phyloP scores from a whole-genome alignment of 2,113 vertebrate species.

The Echinops telfairi region DNA sequence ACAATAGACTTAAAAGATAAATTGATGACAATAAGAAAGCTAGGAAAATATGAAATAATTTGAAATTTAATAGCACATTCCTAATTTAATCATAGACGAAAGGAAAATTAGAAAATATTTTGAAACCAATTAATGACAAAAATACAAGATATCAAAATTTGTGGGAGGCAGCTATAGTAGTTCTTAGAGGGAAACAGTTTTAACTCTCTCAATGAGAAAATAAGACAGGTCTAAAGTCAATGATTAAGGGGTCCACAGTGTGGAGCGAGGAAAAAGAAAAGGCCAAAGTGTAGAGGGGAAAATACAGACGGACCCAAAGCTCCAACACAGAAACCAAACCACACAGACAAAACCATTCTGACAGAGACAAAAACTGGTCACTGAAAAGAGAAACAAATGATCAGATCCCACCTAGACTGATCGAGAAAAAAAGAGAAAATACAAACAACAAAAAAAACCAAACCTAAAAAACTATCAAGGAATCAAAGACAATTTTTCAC shows the following conservation, averaged over 20 bases:
- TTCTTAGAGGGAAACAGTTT: neutral
- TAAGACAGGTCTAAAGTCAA: neutral
- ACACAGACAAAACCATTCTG: too few relatives aligned
- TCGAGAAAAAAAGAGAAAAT: neutral
- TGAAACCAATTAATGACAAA: neutral
- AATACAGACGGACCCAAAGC: neutral
- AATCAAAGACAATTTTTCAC: neutral
- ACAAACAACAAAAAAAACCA: neutral
- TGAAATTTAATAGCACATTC: neutral
- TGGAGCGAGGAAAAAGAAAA: neutral
- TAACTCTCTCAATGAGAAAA: neutral
- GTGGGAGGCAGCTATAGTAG: neutral
- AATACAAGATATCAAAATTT: neutral
- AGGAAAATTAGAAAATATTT: conserved; percentile 4
- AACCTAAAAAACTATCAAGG: neutral
- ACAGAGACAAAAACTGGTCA: neutral
- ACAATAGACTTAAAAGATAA: neutral
- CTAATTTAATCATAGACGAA: neutral
- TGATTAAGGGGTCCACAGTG: neutral
- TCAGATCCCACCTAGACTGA: neutral
- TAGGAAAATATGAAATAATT: conserved; percentile 30
- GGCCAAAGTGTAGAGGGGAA: neutral
- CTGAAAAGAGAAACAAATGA: conserved; percentile 10
- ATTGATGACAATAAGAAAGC: neutral
- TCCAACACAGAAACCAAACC: too few relatives aligned